Base-by-base conservation (phyloP, 2,888 invertebrate species). In the Gortyna flavago region DNA sequence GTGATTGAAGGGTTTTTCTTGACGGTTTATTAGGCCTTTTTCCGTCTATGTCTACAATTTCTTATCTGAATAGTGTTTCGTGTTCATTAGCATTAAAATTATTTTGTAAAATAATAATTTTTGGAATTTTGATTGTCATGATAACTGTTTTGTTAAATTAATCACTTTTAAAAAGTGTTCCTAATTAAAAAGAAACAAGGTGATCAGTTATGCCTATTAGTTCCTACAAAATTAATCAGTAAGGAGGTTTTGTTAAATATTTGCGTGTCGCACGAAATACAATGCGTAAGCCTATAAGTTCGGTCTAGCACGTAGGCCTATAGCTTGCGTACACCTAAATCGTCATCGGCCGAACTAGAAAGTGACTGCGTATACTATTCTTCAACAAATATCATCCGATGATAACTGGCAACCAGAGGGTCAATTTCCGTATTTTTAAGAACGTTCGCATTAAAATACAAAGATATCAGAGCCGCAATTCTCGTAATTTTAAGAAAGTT, bases 231-330 rank as follows among this genome's bases (percentile, higher is more conserved):
- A 61, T 67, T 59, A 75, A 64, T 57, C 35, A 11, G 21, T 25
- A 25, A 59, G 62, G 51, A 64, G 64, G 57, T 72, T 70, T 73
- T 32, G 8, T 48, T 67, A 35, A 67, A 73, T 65, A 85, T 72
- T 85, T 77, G 86, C 84, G 86, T 84, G 84, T 21, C 18, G 35
- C 86, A 84, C 86, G 86, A 70, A 77, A 64, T 79, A 74, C 4
- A 51, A 51, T 57, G 64, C 67, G 64, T 82, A 67, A 67, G 9
- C n/a, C 35, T 80, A 65, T 59, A 68, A 41, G 29, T 54, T 54
- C 7, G 11, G 18, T 68, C 61, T 59, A 69, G 11, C 62, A 35
- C 62, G 35, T 35, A 61, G 32, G 61, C 11, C 68, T 9, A 35
- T 7, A n/a, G 69, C 2, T 62, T 21, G 21, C 21, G 18, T 61